Percentiles rank a stretch among this genome's conserved stretches.
phyloP scores from a whole-genome alignment of 1,140 invertebrate species.

The Metopolophium dirhodum region DNA sequence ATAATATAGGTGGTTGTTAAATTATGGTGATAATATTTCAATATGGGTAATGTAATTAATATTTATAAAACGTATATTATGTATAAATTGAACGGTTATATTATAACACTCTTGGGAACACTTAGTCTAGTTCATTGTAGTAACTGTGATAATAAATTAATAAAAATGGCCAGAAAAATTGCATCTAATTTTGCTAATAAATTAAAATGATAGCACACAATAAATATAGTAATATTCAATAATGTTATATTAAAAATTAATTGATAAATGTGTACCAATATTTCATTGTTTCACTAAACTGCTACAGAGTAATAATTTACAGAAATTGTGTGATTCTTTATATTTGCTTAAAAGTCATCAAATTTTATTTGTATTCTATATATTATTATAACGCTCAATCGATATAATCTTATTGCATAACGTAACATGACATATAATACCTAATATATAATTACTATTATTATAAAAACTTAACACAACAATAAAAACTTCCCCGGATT shows the following conservation, averaged over 20 bases:
- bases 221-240: background rate
- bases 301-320: no score
- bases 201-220: background rate
- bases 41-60: background rate
- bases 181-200: background rate
- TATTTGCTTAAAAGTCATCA: no score
- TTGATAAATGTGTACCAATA: background rate
- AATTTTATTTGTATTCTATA: no score
- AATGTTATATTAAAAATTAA: background rate
- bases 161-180: background rate
- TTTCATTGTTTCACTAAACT: no score
- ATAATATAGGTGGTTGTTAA: background rate
- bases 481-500: no score
- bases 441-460: no score
- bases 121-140: background rate
- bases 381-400: no score
- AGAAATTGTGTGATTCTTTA: no score
- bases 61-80: background rate
- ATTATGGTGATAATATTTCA: background rate
- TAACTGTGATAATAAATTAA: background rate
- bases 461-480: no score
- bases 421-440: no score
- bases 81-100: background rate
- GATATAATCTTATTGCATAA: no score
- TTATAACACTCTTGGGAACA: slow-evolving; percentile 7